Evolutionary conservation across 2,113 vertebrate genomes (phyloP).

Genomic region (Arothron firmamentum): DNA sequence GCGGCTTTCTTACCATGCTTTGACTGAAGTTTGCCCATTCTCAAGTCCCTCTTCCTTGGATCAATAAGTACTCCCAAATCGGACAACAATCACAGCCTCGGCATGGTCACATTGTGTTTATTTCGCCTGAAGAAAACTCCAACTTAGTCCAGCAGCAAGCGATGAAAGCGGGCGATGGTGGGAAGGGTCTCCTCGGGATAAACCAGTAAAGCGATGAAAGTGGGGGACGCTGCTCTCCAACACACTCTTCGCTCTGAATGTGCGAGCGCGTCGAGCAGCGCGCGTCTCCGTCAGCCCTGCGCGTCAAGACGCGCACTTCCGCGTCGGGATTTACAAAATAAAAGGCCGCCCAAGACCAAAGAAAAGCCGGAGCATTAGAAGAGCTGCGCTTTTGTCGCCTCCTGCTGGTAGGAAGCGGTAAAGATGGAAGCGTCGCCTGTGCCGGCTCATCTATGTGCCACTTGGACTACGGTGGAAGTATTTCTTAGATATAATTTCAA

Average conservation of each 20-base stretch:
- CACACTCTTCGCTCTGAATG: background rate
- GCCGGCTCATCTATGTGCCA: no score
- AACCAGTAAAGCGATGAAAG: no score
- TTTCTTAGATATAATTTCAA: no score
- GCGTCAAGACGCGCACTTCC: conserved; percentile 18
- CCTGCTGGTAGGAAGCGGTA: no score
- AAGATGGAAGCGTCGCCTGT: no score
- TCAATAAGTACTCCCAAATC: conserved; percentile 54
- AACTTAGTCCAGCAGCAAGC: conserved; percentile 47
- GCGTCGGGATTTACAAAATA: background rate
- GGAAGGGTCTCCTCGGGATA: no score
- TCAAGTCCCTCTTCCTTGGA: conserved; percentile 34
- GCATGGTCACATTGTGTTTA: conserved; percentile 68
- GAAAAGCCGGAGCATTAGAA: no score
- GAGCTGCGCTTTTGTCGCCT: no score
- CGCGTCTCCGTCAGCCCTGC: background rate
- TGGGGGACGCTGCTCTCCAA: no score
- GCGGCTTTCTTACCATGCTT: conserved; percentile 74
- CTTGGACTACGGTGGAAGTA: no score
- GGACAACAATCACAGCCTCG: conserved; percentile 43
- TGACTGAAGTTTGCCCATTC: conserved; percentile 79
- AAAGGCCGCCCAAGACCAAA: background rate
- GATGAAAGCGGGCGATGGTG: background rate
- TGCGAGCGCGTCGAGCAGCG: conserved; percentile 25
- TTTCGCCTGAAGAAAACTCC: conserved; percentile 41